phyloP scores from a whole-genome alignment of 2,888 invertebrate genomes.

The Hedya salicella region DNA sequence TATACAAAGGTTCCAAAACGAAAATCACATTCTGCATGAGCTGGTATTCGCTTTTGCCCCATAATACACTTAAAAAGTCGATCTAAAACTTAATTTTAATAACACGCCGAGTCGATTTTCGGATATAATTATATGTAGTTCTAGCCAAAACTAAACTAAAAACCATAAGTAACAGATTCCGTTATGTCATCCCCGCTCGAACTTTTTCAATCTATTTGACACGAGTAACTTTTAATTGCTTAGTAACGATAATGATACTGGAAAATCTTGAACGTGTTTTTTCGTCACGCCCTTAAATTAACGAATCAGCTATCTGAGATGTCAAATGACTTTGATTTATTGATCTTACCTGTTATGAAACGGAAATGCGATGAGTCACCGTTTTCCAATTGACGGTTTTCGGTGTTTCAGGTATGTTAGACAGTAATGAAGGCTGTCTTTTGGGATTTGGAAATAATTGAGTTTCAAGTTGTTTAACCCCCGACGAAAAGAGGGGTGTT shows the following conservation, averaged over 20 bases:
- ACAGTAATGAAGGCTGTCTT: not conserved
- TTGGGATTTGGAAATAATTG: too few species aligned
- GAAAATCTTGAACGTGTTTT: slow-evolving; percentile 10
- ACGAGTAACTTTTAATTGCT: slow-evolving; percentile 61
- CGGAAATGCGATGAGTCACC: slow-evolving; percentile 14
- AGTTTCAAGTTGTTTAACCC: too few species aligned
- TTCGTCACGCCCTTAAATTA: slow-evolving; percentile 25
- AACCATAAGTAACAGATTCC: slow-evolving; percentile 10
- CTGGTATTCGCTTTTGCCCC: too few species aligned
- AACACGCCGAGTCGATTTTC: too few species aligned
- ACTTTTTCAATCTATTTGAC: slow-evolving; percentile 64
- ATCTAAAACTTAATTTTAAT: too few species aligned
- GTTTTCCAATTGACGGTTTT: slow-evolving; percentile 20
- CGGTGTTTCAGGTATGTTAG: not conserved
- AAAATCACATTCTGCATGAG: too few species aligned
- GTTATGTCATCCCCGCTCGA: slow-evolving; percentile 34
- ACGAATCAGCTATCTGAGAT: slow-evolving; percentile 21
- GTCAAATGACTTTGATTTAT: slow-evolving; percentile 35
- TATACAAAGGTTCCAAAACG: too few species aligned
- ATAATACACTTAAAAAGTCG: too few species aligned
- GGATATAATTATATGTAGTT: too few species aligned
- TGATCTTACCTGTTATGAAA: slow-evolving; percentile 12
- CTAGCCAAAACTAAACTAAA: not conserved
- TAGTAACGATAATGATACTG: slow-evolving; percentile 34
- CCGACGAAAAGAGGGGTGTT: too few species aligned